These are phyloP conservation scores for Papilio aristodemus DNA, from an alignment of 1,140 invertebrate genomes.

Conservation along the genomic window DNA sequence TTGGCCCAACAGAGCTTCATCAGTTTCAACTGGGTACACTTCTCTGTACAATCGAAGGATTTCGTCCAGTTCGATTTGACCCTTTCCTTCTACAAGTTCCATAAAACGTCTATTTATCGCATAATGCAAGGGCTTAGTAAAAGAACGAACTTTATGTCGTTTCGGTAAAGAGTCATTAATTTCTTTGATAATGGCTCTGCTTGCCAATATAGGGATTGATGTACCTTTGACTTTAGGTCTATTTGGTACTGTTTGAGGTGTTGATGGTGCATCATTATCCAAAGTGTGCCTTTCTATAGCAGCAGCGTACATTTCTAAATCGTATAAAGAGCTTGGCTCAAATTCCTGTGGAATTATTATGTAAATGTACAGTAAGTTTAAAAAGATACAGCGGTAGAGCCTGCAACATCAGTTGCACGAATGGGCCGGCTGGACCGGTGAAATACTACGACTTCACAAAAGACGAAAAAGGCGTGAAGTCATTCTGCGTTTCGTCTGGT, in stretches of 20 bases:
- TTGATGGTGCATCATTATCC: not conserved
- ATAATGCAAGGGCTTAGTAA: not conserved
- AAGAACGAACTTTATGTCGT: too few relatives aligned
- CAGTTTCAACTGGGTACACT: not conserved
- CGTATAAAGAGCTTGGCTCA: slow-evolving; percentile 12
- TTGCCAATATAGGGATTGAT: not conserved
- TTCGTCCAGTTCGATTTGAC: not conserved
- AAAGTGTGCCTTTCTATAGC: not conserved
- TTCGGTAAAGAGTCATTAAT: not conserved
- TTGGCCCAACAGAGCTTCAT: not conserved
- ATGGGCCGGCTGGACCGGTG: too few relatives aligned
- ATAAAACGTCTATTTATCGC: slow-evolving; percentile 6
- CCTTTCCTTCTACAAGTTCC: not conserved
- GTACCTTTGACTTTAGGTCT: not conserved
- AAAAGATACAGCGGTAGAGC: too few relatives aligned
- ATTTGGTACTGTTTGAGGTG: not conserved
- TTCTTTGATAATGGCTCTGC: slow-evolving; percentile 3
- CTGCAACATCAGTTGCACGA: too few relatives aligned
- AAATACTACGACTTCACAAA: too few relatives aligned
- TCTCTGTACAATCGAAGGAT: slow-evolving; percentile 13
- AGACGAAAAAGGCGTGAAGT: too few relatives aligned
- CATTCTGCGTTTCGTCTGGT: too few relatives aligned
- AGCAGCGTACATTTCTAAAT: not conserved
- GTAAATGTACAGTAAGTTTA: too few relatives aligned
- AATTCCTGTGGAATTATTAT: slow-evolving; percentile 41